Evolutionary conservation across 2,888 invertebrate genomes (phyloP).

Genomic region (Microplitis deprimator): DNA sequence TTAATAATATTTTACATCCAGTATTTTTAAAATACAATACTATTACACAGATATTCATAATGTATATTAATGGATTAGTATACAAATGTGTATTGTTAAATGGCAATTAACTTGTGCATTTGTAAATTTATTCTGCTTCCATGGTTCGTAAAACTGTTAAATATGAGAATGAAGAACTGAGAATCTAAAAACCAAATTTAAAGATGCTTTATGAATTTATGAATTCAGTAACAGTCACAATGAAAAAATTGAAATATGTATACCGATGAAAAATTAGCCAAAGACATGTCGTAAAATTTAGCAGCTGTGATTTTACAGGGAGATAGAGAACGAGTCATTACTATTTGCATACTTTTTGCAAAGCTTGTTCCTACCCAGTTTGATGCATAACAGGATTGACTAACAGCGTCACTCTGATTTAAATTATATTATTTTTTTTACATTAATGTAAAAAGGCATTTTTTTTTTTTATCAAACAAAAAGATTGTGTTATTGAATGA

Average conservation of each 20-base stretch:
- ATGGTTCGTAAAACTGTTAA: conserved; percentile 59
- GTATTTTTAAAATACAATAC: no score
- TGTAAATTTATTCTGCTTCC: conserved; percentile 40
- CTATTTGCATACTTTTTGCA: conserved; percentile 52
- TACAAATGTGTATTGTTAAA: background rate
- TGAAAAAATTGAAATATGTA: background rate
- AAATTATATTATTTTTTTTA: conserved; percentile 11
- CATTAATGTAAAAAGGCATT: background rate
- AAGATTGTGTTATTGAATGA: background rate
- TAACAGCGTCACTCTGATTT: conserved; percentile 57
- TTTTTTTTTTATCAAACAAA: no score
- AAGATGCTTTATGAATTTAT: conserved; percentile 2
- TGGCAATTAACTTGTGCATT: background rate
- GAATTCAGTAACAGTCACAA: background rate
- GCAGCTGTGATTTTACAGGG: conserved; percentile 62
- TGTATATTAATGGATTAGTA: no score
- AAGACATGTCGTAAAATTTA: conserved; percentile 64
- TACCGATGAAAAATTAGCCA: conserved; percentile 62
- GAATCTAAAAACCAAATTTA: conserved; percentile 52
- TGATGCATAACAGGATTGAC: conserved; percentile 55
- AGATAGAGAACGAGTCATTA: conserved; percentile 58
- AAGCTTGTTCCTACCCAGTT: conserved; percentile 56
- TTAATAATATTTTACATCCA: no score
- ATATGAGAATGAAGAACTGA: conserved; percentile 64
- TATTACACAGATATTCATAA: no score